Conservation (phyloP, 2,797 vertebrate genomes). For the Numenius phaeopus region DNA sequence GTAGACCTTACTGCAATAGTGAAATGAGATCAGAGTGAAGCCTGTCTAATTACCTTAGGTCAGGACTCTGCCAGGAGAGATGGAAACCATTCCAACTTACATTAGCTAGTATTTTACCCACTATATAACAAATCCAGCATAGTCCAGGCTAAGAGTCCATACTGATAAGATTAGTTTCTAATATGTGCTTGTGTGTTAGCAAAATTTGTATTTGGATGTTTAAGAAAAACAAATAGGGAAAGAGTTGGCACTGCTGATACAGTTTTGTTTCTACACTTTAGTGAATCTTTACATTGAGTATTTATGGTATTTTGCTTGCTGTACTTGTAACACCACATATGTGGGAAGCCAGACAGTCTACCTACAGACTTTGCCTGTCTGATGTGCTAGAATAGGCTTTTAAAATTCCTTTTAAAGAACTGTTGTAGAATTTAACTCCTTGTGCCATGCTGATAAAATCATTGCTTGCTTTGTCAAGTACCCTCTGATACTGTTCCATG, state of each 20-base stretch:
- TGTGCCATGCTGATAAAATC: neutral
- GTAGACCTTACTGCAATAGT: neutral
- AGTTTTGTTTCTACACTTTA: neutral
- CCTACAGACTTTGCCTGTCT: neutral
- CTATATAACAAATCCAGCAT: neutral
- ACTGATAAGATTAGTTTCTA: neutral
- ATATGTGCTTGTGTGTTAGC: neutral
- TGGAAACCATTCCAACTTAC: neutral
- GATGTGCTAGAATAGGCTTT: neutral
- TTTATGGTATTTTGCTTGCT: neutral
- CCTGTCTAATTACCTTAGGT: neutral
- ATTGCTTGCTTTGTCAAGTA: neutral
- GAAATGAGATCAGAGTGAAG: neutral
- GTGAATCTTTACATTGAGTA: neutral
- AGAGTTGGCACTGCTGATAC: neutral
- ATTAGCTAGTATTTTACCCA: neutral
- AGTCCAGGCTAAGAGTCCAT: neutral
- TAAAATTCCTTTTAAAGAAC: neutral
- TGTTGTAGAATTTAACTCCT: neutral
- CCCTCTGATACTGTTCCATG: neutral
- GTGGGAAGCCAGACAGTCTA: neutral
- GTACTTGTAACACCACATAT: neutral
- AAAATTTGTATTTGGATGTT: neutral
- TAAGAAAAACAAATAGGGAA: neutral
- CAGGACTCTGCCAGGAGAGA: neutral